Conservation (phyloP, 2,888 invertebrate genomes). For the Lycocerus yunnanus region DNA sequence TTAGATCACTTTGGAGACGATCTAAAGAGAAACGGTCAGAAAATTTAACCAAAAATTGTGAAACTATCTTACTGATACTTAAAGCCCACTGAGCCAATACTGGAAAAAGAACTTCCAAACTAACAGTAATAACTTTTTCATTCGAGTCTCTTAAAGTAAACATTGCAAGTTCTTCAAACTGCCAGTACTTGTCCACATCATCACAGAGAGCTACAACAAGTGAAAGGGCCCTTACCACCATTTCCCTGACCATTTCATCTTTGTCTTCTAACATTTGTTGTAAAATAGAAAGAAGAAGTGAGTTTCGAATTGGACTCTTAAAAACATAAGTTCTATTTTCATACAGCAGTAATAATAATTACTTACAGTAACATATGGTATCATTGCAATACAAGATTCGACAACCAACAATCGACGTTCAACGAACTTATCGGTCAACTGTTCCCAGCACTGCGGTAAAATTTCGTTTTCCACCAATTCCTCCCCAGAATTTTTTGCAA, state of each 20-base stretch:
- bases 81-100: slow-evolving; percentile 68
- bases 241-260: slow-evolving; percentile 64
- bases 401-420: slow-evolving; percentile 70
- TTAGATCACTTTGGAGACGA: slow-evolving; percentile 60
- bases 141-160: slow-evolving; percentile 63
- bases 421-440: slow-evolving; percentile 68
- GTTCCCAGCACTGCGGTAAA: slow-evolving; percentile 74
- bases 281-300: slow-evolving; percentile 71
- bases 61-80: slow-evolving; percentile 42
- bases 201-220: slow-evolving; percentile 66
- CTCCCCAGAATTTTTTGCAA: slow-evolving; percentile 57
- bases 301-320: slow-evolving; percentile 65
- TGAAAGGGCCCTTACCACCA: slow-evolving; percentile 66
- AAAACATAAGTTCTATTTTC: slow-evolving; percentile 29
- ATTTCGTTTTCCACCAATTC: slow-evolving; percentile 68
- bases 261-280: slow-evolving; percentile 75
- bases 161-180: slow-evolving; percentile 64
- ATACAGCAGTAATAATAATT: neutral
- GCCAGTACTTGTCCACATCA: slow-evolving; percentile 67
- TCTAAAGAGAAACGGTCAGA: slow-evolving; percentile 44
- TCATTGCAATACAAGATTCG: slow-evolving; percentile 68
- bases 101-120: slow-evolving; percentile 63
- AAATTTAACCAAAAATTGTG: neutral
- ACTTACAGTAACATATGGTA: slow-evolving; percentile 67
- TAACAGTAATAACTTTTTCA: slow-evolving; percentile 59